phyloP scores from a whole-genome alignment of 2,888 invertebrate genomes.

The Apoda limacodes region DNA sequence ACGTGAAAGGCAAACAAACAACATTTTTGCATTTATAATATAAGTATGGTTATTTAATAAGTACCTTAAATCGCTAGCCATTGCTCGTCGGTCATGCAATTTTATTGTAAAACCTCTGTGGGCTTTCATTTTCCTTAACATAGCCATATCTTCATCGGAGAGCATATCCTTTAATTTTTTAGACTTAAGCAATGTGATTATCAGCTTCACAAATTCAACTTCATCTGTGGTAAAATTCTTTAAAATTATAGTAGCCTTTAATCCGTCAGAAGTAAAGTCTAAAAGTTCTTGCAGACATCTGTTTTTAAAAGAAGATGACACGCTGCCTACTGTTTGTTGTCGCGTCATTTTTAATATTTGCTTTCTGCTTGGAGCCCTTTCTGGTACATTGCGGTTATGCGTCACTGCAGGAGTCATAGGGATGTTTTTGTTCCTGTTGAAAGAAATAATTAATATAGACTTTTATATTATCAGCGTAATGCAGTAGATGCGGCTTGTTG shows the following conservation, averaged over 20 bases:
- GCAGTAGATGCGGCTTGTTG: too few species aligned
- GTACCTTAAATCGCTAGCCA: background rate
- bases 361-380: slow-evolving; percentile 2
- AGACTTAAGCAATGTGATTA: slow-evolving; percentile 10
- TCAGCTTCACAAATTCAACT: slow-evolving; percentile 16
- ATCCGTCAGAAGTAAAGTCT: slow-evolving; percentile 21
- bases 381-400: slow-evolving; percentile 1
- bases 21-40: too few species aligned
- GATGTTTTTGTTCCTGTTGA: too few species aligned
- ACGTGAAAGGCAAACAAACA: too few species aligned
- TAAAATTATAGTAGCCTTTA: slow-evolving; percentile 20
- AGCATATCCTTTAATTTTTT: slow-evolving; percentile 10
- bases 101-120: slow-evolving; percentile 8
- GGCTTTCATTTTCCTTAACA: slow-evolving; percentile 16
- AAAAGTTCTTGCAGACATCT: slow-evolving; percentile 17
- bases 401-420: too few species aligned
- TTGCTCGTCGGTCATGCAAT: slow-evolving; percentile 9
- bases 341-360: too few species aligned
- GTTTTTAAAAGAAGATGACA: slow-evolving; percentile 18
- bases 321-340: slow-evolving; percentile 14
- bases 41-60: background rate
- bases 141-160: slow-evolving; percentile 13
- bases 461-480: too few species aligned
- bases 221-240: slow-evolving; percentile 18
- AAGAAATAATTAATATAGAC: too few species aligned